Conservation (phyloP, 2,113 vertebrate species). For the Sinosuthora webbiana region DNA sequence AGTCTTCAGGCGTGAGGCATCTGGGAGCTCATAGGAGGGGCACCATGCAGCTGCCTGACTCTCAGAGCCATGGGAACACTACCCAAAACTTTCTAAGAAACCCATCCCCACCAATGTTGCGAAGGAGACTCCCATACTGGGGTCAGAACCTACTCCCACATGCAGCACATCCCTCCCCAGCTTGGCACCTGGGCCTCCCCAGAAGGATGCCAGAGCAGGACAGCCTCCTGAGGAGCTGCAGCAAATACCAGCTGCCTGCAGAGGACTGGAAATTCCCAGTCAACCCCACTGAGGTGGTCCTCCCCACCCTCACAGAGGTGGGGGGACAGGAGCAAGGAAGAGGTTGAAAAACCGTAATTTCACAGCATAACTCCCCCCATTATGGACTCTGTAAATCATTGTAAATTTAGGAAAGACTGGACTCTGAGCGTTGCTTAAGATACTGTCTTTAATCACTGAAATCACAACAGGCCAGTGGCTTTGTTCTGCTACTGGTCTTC, state of each 20-base stretch:
- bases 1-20: accelerated
- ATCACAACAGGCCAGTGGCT: background rate
- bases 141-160: background rate
- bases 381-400: accelerated
- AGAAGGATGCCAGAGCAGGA: background rate
- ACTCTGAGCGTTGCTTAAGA: background rate
- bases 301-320: accelerated
- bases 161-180: background rate
- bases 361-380: background rate
- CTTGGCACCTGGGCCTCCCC: background rate
- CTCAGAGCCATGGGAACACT: background rate
- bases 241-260: background rate
- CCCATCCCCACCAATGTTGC: accelerated
- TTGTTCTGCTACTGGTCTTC: background rate
- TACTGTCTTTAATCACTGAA: conserved; percentile 3
- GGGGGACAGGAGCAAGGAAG: background rate
- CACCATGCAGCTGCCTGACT: accelerated
- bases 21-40: accelerated
- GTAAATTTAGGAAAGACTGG: background rate
- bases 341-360: background rate
- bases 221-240: accelerated
- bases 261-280: background rate
- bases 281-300: background rate
- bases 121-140: background rate
- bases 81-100: background rate